Evolutionary conservation across 2,113 vertebrate species (phyloP).

Genomic region (Pteruthius melanotis): DNA sequence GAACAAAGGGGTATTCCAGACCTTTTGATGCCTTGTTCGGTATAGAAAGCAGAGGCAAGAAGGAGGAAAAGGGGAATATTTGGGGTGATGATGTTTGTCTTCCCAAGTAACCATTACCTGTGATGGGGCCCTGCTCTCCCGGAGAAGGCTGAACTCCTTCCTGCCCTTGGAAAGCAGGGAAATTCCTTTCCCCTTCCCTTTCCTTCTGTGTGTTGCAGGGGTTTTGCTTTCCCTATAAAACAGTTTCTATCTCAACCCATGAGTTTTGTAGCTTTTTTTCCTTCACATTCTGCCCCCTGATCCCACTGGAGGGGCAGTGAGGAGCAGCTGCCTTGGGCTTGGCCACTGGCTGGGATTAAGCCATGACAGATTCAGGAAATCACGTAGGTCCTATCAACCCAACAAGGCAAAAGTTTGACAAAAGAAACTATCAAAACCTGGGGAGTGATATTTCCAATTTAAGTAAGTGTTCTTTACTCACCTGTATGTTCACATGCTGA

Average conservation of each 20-base stretch:
- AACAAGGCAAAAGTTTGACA: neutral
- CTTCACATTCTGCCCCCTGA: neutral
- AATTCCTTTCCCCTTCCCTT: neutral
- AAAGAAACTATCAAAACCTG: neutral
- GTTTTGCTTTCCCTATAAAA: neutral
- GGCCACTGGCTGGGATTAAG: neutral
- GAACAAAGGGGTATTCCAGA: neutral
- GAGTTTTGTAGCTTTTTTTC: neutral
- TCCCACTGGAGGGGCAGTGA: neutral
- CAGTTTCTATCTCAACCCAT: neutral
- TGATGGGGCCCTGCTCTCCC: neutral
- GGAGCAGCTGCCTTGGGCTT: neutral
- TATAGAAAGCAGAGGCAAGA: rapidly evolving
- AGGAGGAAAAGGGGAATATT: neutral
- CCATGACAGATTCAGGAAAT: neutral
- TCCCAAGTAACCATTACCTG: rapidly evolving
- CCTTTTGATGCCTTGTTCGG: rapidly evolving
- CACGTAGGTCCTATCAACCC: neutral
- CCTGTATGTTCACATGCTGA: neutral
- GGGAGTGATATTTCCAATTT: neutral
- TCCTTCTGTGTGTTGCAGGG: too few relatives aligned
- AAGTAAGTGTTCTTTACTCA: neutral
- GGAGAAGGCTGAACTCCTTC: neutral
- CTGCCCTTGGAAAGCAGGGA: neutral
- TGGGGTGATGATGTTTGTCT: neutral